These are phyloP conservation scores for Stratiomys singularior DNA, from an alignment of 2,888 invertebrate species.

Conservation along the genomic window DNA sequence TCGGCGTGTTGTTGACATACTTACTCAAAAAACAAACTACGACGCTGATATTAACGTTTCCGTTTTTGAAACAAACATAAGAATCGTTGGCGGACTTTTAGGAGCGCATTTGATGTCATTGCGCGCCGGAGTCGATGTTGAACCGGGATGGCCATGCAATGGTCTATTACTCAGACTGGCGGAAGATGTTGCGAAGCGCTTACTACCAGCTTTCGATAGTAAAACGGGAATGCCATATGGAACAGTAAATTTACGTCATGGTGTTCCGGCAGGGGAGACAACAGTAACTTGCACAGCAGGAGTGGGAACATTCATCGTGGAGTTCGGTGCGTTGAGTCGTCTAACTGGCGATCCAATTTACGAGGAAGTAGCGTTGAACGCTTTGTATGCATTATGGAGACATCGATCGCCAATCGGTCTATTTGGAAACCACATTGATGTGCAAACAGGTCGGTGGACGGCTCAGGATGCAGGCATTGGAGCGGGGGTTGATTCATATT, in stretches of 20 bases:
- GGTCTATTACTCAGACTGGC: slow-evolving; percentile 93
- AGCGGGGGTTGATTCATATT: slow-evolving; percentile 96
- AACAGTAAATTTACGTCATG: slow-evolving; percentile 90
- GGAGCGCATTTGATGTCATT: slow-evolving; percentile 95
- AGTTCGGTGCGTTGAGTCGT: slow-evolving; percentile 93
- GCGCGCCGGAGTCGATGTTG: slow-evolving; percentile 81
- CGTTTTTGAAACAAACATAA: slow-evolving; percentile 99
- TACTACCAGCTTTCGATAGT: slow-evolving; percentile 91
- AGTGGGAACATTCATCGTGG: slow-evolving; percentile 95
- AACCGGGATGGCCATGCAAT: slow-evolving; percentile 97
- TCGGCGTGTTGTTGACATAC: slow-evolving; percentile 83
- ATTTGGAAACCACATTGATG: slow-evolving; percentile 97
- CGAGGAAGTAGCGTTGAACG: slow-evolving; percentile 94
- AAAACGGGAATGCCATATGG: slow-evolving; percentile 98
- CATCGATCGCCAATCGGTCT: slow-evolving; percentile 87
- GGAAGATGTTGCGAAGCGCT: slow-evolving; percentile 91
- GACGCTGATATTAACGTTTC: slow-evolving; percentile 98
- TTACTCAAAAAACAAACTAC: slow-evolving; percentile 82
- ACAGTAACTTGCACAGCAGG: slow-evolving; percentile 98
- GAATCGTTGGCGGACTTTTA: slow-evolving; percentile 94
- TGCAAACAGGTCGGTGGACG: slow-evolving; percentile 94
- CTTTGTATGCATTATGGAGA: slow-evolving; percentile 87
- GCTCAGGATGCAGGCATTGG: slow-evolving; percentile 98
- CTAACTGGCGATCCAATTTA: slow-evolving; percentile 94
- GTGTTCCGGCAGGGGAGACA: slow-evolving; percentile 95